Evolutionary conservation across 2,888 invertebrate species (phyloP).

Genomic region (Scaptomyza reducta): DNA sequence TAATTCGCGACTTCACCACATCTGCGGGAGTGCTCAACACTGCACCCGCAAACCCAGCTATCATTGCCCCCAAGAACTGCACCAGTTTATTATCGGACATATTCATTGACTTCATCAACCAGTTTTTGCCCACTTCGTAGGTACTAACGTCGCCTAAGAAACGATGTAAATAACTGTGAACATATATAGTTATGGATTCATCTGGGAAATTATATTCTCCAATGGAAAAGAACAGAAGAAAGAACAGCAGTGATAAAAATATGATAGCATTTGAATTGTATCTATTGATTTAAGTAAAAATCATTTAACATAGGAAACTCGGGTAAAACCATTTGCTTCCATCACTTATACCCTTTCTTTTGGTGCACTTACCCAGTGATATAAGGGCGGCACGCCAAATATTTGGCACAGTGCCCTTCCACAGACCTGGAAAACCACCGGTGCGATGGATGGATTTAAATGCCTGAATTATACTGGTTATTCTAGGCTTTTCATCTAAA

Average conservation of each 20-base stretch:
- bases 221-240: too few relatives aligned
- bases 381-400: slow-evolving; percentile 90
- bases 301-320: too few relatives aligned
- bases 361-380: slow-evolving; percentile 86
- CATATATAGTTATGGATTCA: too few relatives aligned
- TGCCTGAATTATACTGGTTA: slow-evolving; percentile 89
- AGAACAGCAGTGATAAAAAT: too few relatives aligned
- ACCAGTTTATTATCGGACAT: slow-evolving; percentile 28
- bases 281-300: too few relatives aligned
- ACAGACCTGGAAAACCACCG: slow-evolving; percentile 91
- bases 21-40: slow-evolving; percentile 92
- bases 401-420: slow-evolving; percentile 95
- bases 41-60: slow-evolving; percentile 86
- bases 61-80: slow-evolving; percentile 89
- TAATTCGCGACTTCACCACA: slow-evolving; percentile 94
- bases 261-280: too few relatives aligned
- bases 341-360: neutral
- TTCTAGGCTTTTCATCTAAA: slow-evolving; percentile 91
- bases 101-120: slow-evolving; percentile 8
- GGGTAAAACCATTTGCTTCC: too few relatives aligned
- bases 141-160: slow-evolving; percentile 88
- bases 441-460: slow-evolving; percentile 88
- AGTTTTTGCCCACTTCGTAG: slow-evolving; percentile 88
- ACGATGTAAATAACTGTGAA: too few relatives aligned
- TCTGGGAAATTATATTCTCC: too few relatives aligned